These are phyloP conservation scores for Ochlodes sylvanus DNA, from an alignment of 2,888 invertebrate genomes.

Conservation along the genomic window DNA sequence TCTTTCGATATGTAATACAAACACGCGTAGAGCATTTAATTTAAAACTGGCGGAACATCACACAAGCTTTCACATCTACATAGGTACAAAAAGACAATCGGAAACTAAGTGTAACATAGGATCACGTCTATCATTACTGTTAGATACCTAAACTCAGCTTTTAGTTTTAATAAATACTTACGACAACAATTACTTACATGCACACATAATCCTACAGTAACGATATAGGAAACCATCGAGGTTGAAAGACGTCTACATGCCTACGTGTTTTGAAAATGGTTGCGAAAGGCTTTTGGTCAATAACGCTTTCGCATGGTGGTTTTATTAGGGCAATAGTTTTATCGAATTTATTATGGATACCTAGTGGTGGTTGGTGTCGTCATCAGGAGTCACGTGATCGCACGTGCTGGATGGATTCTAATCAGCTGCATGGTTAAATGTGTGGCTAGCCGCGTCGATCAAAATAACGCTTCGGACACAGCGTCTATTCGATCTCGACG, in stretches of 20 bases:
- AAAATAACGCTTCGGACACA: constrained; percentile 57
- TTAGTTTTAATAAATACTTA: constrained; percentile 49
- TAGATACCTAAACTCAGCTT: constrained; percentile 52
- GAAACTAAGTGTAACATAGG: constrained; percentile 56
- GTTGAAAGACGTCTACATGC: constrained; percentile 42
- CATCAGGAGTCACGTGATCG: constrained; percentile 62
- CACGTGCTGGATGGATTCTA: constrained; percentile 35
- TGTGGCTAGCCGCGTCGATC: constrained; percentile 48
- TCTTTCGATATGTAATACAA: constrained; percentile 44
- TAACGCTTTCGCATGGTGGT: constrained; percentile 62
- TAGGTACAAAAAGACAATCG: constrained; percentile 65
- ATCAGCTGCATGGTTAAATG: constrained; percentile 29
- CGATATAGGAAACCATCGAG: constrained; percentile 39
- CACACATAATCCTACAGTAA: constrained; percentile 47
- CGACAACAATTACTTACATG: constrained; percentile 52
- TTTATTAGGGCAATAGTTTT: constrained; percentile 64
- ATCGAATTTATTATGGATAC: constrained; percentile 62
- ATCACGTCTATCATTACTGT: constrained; percentile 56
- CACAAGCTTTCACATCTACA: constrained; percentile 75
- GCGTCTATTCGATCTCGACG: constrained; percentile 49
- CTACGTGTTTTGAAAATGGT: constrained; percentile 56
- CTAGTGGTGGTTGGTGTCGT: constrained; percentile 59
- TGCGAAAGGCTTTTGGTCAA: constrained; percentile 66
- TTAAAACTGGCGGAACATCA: constrained; percentile 74
- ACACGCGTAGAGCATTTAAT: constrained; percentile 57